A percentile compares a stretch with the other conserved stretches of the same genome.
These are phyloP conservation scores for Gouania willdenowi DNA, from an alignment of 2,797 vertebrate species.

Conservation along the genomic window DNA sequence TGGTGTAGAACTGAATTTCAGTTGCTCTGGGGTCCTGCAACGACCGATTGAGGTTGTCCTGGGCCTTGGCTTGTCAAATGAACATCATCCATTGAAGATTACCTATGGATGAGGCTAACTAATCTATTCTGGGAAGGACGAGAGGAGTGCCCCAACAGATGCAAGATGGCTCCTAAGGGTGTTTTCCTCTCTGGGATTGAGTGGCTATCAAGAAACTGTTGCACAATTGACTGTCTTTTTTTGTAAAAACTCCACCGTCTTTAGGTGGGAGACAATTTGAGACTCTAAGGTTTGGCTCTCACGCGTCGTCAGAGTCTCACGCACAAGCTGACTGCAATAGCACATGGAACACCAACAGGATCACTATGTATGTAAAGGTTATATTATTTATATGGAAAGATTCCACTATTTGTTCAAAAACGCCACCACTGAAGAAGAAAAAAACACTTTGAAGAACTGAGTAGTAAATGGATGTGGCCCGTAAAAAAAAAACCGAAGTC, in stretches of 20 bases:
- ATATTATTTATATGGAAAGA: slow-evolving; percentile 47
- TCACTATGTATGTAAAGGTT: slow-evolving; percentile 53
- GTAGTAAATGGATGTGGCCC: slow-evolving; percentile 43
- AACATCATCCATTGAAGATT: slow-evolving; percentile 32
- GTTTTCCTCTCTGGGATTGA: slow-evolving; percentile 16
- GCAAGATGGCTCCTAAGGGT: slow-evolving; percentile 3
- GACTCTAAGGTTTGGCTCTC: slow-evolving; percentile 35
- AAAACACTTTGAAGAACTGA: slow-evolving; percentile 33
- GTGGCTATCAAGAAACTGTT: slow-evolving; percentile 45
- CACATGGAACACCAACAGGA: slow-evolving; percentile 59
- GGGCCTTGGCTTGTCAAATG: slow-evolving; percentile 29
- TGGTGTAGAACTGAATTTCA: slow-evolving; percentile 32
- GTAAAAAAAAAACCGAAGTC: slow-evolving; percentile 34
- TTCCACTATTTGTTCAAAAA: slow-evolving; percentile 36
- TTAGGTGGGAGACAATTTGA: slow-evolving; percentile 28
- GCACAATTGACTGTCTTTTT: slow-evolving; percentile 70
- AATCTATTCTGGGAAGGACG: slow-evolving; percentile 46
- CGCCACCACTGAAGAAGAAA: slow-evolving; percentile 26
- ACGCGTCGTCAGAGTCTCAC: slow-evolving; percentile 23
- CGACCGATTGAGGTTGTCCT: slow-evolving; percentile 48
- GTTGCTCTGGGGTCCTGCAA: slow-evolving; percentile 24
- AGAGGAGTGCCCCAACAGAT: slow-evolving; percentile 33
- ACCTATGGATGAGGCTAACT: slow-evolving; percentile 33
- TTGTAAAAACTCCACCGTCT: slow-evolving; percentile 26
- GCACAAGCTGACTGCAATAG: slow-evolving; percentile 62